Conservation (phyloP, 2,113 vertebrate genomes). For the Paramisgurnus dabryanus region DNA sequence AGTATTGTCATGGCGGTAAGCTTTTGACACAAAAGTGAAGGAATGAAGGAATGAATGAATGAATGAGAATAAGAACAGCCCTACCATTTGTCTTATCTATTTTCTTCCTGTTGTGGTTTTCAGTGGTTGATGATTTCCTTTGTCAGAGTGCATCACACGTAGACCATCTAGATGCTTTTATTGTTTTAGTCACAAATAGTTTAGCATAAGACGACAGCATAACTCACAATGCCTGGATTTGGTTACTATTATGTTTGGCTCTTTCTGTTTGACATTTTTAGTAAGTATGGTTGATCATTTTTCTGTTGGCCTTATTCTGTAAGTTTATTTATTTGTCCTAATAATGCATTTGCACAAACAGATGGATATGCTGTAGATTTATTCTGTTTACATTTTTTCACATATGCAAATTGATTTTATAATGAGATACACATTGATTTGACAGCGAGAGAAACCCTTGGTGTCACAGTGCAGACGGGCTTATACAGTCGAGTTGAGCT, state of each 20-base stretch:
- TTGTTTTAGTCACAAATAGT: neutral
- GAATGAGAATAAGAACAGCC: neutral
- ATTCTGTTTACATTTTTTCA: neutral
- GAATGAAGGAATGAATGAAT: no score
- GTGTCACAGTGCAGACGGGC: neutral
- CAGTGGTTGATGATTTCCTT: neutral
- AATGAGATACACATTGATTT: slow-evolving; percentile 9
- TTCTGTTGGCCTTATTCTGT: neutral
- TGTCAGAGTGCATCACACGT: neutral
- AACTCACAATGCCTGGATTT: slow-evolving; percentile 34
- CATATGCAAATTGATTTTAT: no score
- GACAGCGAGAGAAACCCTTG: slow-evolving; percentile 3
- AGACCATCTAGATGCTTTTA: neutral
- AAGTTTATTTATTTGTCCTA: neutral
- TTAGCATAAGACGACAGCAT: neutral
- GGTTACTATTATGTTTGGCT: slow-evolving; percentile 1
- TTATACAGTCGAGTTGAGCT: slow-evolving; percentile 40
- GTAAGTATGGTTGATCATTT: slow-evolving; percentile 6
- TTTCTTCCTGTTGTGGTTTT: slow-evolving; percentile 1
- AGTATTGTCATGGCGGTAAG: no score
- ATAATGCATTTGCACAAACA: neutral
- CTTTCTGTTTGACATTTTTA: slow-evolving; percentile 22
- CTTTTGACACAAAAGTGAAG: no score
- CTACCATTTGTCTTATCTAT: neutral
- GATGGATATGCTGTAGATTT: no score